Conservation (phyloP, 2,888 invertebrate species). For the Oscheius sp. region DNA sequence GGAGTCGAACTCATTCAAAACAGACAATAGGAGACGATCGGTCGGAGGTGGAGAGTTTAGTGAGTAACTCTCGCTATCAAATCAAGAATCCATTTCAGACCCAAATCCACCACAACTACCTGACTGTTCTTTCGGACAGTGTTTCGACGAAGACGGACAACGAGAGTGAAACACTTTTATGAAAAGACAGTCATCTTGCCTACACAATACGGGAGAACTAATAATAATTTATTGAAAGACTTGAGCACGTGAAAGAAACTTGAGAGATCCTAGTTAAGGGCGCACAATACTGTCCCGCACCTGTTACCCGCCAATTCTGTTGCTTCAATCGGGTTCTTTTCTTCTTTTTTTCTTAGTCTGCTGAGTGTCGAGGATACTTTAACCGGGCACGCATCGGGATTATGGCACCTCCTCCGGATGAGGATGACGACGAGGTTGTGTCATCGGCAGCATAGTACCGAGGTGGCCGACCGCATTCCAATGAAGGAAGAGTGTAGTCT, state of each 20-base stretch:
- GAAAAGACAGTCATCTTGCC: conserved; percentile 20
- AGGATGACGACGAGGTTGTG: not conserved
- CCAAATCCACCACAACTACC: not conserved
- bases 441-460: conserved; percentile 45
- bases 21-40: conserved; percentile 9
- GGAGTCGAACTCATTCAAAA: conserved; percentile 23
- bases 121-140: conserved; percentile 20
- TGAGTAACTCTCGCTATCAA: not conserved
- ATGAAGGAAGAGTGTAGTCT: conserved; percentile 35
- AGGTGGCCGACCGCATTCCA: conserved; percentile 42
- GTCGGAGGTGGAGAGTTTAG: conserved; percentile 14
- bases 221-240: not conserved
- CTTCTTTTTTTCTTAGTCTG: conserved; percentile 1
- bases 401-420: conserved; percentile 38
- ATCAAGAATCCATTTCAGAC: no score
- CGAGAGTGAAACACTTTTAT: conserved; percentile 31
- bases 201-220: conserved; percentile 14
- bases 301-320: conserved; percentile 12
- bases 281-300: conserved; percentile 7
- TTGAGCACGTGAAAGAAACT: conserved; percentile 1
- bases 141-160: conserved; percentile 25
- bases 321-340: not conserved
- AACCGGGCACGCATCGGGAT: conserved; percentile 57
- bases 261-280: not conserved
- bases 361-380: conserved; percentile 36